Conservation (phyloP, 2,888 invertebrate genomes). For the Chouioia cunea region DNA sequence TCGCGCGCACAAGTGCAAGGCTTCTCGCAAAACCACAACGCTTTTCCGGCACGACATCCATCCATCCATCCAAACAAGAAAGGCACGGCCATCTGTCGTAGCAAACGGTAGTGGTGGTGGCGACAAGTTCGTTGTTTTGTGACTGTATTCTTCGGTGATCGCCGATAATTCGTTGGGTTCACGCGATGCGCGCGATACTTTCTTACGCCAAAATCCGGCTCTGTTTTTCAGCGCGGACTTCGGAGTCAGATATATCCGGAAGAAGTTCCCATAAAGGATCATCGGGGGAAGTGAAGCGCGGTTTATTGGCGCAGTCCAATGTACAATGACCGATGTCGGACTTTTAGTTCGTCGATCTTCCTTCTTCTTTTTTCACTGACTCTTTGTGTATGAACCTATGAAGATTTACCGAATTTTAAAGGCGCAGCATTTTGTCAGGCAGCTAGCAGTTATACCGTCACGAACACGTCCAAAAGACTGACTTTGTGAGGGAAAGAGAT, state of each 20-base stretch:
- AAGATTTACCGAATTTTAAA: neutral
- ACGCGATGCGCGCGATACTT: neutral
- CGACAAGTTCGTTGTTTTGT: slow-evolving; percentile 34
- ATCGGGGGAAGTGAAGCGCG: neutral
- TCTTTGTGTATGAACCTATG: neutral
- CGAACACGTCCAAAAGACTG: neutral
- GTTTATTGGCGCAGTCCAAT: neutral
- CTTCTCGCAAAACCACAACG: slow-evolving; percentile 24
- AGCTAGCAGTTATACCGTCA: neutral
- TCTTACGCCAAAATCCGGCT: slow-evolving; percentile 11
- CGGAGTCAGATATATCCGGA: slow-evolving; percentile 12
- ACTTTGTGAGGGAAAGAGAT: slow-evolving; percentile 22
- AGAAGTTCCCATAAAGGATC: slow-evolving; percentile 23
- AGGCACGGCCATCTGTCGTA: slow-evolving; percentile 36
- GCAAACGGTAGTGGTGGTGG: neutral
- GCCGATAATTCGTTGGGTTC: slow-evolving; percentile 12
- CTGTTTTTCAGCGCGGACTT: slow-evolving; percentile 10
- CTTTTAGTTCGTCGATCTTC: too few species aligned
- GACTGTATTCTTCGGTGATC: slow-evolving; percentile 1
- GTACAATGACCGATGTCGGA: neutral
- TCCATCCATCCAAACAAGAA: slow-evolving; percentile 38
- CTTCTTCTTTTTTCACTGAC: neutral
- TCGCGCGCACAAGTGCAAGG: neutral
- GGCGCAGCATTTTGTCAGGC: slow-evolving; percentile 3
- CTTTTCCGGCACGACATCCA: slow-evolving; percentile 38